Percentiles rank a stretch among this genome's conserved stretches.
phyloP scores from a whole-genome alignment of 2,113 vertebrate genomes.

The Pterocles burchelli region DNA sequence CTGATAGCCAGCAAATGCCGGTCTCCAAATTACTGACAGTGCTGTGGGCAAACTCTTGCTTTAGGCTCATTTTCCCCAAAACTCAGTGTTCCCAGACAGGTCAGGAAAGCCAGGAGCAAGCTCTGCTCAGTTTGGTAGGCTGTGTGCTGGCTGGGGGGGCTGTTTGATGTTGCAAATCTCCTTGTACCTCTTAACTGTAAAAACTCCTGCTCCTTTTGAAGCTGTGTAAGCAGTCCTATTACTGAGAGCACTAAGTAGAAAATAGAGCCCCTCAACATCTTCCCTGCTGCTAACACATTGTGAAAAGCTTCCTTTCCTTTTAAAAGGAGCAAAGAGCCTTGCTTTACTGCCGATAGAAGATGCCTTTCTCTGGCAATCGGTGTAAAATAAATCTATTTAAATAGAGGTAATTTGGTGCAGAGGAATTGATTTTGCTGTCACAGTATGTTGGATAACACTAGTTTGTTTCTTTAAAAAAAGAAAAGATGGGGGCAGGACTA shows the following conservation, averaged over 20 bases:
- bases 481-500: background rate
- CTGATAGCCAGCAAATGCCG: background rate
- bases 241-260: background rate
- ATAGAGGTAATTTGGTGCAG: conserved; percentile 39
- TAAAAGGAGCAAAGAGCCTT: background rate
- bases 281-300: background rate
- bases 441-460: background rate
- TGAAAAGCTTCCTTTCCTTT: conserved; percentile 8
- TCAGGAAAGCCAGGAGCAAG: background rate
- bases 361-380: background rate
- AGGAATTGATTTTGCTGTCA: conserved; percentile 39
- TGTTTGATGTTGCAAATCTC: background rate
- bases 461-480: background rate
- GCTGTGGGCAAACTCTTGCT: background rate
- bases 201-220: conserved; percentile 7
- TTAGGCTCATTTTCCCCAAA: background rate
- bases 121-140: background rate
- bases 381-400: conserved; percentile 32
- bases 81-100: background rate
- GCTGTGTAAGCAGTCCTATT: background rate
- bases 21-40: background rate
- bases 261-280: background rate
- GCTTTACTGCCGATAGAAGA: conserved; percentile 11
- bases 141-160: background rate
- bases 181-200: background rate